phyloP scores from a whole-genome alignment of 53 echinoderm and acorn worm genomes.

The Crossaster papposus region DNA sequence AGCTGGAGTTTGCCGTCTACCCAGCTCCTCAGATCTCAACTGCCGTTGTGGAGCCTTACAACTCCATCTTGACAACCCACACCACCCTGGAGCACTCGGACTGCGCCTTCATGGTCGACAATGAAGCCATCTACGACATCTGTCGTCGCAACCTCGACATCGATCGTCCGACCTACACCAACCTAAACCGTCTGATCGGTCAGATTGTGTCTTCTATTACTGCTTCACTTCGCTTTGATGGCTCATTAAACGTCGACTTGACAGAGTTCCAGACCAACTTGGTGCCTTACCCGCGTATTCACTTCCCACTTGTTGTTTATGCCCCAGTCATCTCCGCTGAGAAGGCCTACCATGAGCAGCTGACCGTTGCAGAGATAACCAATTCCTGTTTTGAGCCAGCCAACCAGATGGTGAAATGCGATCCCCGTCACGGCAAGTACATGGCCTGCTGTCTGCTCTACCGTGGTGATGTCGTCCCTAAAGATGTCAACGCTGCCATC shows the following conservation, averaged over 20 bases:
- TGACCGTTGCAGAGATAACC: slow-evolving; percentile 95
- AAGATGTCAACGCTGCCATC: slow-evolving; percentile 98
- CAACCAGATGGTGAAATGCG: slow-evolving; percentile 99
- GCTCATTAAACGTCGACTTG: no score
- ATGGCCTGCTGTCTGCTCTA: slow-evolving; percentile 95
- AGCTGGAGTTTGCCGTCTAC: slow-evolving; percentile 86
- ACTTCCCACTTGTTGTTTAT: no score
- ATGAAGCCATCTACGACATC: slow-evolving; percentile 94
- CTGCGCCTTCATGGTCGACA: slow-evolving; percentile 94
- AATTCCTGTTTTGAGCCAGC: slow-evolving; percentile 97
- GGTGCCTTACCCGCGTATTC: no score
- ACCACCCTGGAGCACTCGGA: slow-evolving; percentile 85
- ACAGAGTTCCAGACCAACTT: no score
- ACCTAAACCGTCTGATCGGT: no score
- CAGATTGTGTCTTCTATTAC: no score
- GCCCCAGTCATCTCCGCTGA: slow-evolving; percentile 96
- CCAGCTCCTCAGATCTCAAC: slow-evolving; percentile 75
- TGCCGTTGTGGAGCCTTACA: slow-evolving; percentile 65
- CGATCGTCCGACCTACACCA: no score
- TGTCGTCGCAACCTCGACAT: slow-evolving; percentile 87
- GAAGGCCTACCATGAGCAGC: slow-evolving; percentile 97
- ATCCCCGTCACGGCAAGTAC: slow-evolving; percentile 99
- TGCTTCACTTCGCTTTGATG: no score
- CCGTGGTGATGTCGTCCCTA: slow-evolving; percentile 98
- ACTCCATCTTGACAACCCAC: slow-evolving; percentile 80